Percentiles rank a stretch among this genome's conserved stretches.
These are phyloP conservation scores for Sinocyclocheilus grahami DNA, from an alignment of 2,113 vertebrate species.

Conservation along the genomic window DNA sequence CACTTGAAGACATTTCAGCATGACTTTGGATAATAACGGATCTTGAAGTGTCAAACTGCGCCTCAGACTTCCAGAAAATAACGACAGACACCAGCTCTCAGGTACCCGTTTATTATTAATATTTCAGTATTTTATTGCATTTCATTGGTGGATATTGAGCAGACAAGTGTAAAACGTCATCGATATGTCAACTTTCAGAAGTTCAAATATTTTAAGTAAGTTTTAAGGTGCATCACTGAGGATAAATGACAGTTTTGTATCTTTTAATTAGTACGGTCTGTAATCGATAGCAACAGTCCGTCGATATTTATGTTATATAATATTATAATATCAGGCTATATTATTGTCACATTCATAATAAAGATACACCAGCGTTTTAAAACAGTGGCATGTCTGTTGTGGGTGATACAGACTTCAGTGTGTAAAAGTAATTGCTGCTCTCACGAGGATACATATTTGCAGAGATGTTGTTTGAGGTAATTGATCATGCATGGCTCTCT, in stretches of 20 bases:
- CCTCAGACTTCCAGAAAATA: background rate
- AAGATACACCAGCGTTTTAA: background rate
- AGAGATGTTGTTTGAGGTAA: background rate
- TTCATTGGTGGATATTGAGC: background rate
- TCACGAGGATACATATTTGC: background rate
- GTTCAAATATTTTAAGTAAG: background rate
- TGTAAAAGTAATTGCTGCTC: background rate
- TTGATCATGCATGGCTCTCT: background rate
- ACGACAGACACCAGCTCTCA: background rate
- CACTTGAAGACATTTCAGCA: background rate
- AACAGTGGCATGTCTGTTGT: background rate
- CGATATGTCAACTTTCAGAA: background rate
- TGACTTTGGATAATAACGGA: conserved; percentile 29
- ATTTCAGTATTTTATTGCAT: background rate
- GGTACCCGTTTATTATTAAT: background rate
- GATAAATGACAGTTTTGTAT: background rate
- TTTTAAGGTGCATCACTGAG: background rate
- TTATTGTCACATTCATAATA: background rate
- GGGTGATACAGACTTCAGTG: background rate
- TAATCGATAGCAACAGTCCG: background rate
- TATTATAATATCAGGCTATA: background rate
- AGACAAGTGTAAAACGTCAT: background rate
- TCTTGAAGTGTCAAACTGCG: conserved; percentile 34
- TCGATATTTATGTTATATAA: background rate
- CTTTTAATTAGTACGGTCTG: background rate